Percentiles rank a stretch among this genome's conserved stretches.
phyloP scores from a whole-genome alignment of 2,113 vertebrate genomes.

The Marmota flaviventris region DNA sequence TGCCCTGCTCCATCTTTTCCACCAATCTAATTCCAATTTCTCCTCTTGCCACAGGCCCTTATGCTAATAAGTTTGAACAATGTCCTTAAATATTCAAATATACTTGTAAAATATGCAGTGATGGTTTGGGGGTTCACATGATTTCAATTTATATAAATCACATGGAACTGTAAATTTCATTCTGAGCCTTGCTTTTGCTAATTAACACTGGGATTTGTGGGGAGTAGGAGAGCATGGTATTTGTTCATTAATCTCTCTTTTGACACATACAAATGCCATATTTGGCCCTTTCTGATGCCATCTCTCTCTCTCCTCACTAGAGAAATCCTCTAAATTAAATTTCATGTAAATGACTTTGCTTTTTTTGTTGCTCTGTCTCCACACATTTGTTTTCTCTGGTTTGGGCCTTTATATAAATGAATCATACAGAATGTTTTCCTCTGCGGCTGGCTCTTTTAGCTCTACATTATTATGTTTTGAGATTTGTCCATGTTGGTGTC shows the following conservation, averaged over 20 bases:
- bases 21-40: background rate
- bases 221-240: background rate
- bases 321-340: background rate
- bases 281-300: background rate
- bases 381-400: background rate
- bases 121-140: background rate
- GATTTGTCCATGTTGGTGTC: background rate
- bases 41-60: background rate
- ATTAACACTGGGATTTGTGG: background rate
- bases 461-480: background rate
- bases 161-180: background rate
- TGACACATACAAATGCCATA: background rate
- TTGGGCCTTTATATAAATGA: constrained; percentile 15
- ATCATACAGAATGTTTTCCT: background rate
- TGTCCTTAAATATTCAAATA: constrained; percentile 17
- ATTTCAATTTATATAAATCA: constrained; percentile 60
- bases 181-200: constrained; percentile 22
- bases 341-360: background rate
- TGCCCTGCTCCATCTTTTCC: background rate
- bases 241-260: constrained; percentile 5
- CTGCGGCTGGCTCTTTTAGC: background rate
- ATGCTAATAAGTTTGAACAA: constrained; percentile 8
- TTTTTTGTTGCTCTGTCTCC: background rate
- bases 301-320: background rate
- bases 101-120: background rate